phyloP scores from a whole-genome alignment of 2,797 vertebrate species.

The Pristis pectinata region DNA sequence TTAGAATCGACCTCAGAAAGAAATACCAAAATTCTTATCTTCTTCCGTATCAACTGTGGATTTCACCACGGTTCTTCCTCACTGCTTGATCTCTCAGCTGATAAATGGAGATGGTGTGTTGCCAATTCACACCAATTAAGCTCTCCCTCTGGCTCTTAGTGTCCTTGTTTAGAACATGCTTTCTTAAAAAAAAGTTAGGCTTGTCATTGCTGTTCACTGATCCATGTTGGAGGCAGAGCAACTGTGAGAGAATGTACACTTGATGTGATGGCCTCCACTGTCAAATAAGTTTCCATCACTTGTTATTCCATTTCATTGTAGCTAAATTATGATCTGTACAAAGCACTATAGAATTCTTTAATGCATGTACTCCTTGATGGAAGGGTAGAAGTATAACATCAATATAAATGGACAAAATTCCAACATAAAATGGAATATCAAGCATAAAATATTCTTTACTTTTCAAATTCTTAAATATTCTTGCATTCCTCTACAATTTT shows the following conservation, averaged over 20 bases:
- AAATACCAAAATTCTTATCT: neutral
- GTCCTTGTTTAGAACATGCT: neutral
- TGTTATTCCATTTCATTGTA: slow-evolving; percentile 43
- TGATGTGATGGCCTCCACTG: slow-evolving; percentile 46
- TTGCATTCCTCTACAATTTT: neutral
- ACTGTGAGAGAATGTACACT: slow-evolving; percentile 39
- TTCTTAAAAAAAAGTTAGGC: neutral
- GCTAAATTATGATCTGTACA: slow-evolving; percentile 5
- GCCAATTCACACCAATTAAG: neutral
- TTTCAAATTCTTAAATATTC: neutral
- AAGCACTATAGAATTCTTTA: neutral
- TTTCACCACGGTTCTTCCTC: neutral
- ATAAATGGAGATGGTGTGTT: neutral
- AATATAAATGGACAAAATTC: slow-evolving; percentile 47
- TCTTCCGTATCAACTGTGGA: neutral
- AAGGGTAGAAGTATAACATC: slow-evolving; percentile 48
- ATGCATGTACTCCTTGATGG: slow-evolving; percentile 43
- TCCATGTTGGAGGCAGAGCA: too few relatives aligned
- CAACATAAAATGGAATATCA: slow-evolving; percentile 47
- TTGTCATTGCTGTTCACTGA: neutral
- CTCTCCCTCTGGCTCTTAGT: neutral
- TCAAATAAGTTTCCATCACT: slow-evolving; percentile 34
- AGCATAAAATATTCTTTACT: neutral
- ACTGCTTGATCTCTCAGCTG: neutral
- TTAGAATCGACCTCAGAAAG: neutral